phyloP scores from a whole-genome alignment of 2,113 vertebrate species.

The Pomatostomus ruficeps region DNA sequence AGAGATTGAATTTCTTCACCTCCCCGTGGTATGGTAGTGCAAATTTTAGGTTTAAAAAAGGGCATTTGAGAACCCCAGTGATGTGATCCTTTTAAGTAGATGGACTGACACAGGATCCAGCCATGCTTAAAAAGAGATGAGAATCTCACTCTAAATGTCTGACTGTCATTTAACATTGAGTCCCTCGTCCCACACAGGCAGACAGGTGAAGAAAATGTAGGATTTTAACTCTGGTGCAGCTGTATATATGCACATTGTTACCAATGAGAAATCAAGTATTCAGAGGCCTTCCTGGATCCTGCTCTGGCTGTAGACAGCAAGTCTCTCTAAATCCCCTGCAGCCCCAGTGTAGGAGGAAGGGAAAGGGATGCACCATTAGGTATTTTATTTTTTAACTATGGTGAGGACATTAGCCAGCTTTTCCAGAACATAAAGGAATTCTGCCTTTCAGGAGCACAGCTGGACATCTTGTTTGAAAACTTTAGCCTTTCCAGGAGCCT shows the following conservation, averaged over 20 bases:
- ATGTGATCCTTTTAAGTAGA: background rate
- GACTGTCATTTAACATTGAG: background rate
- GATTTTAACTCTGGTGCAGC: background rate
- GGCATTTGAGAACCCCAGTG: background rate
- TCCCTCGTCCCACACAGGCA: background rate
- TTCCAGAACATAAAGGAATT: background rate
- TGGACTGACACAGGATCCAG: background rate
- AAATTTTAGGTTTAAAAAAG: background rate
- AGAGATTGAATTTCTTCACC: background rate
- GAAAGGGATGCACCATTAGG: background rate
- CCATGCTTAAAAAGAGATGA: background rate
- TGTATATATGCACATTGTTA: accelerated
- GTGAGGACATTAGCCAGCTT: background rate
- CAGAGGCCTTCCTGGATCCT: background rate
- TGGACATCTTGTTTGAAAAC: background rate
- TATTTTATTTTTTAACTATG: background rate
- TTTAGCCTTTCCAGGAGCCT: background rate
- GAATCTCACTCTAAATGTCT: background rate
- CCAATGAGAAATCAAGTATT: background rate
- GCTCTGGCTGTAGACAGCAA: background rate
- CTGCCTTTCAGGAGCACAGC: background rate
- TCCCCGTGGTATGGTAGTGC: background rate
- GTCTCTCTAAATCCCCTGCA: background rate
- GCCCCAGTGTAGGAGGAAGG: background rate
- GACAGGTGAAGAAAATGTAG: background rate